A percentile compares a stretch with the other conserved stretches of the same genome.
These are phyloP conservation scores for Drosophila suboccidentalis DNA, from an alignment of 2,888 invertebrate genomes.

Conservation along the genomic window DNA sequence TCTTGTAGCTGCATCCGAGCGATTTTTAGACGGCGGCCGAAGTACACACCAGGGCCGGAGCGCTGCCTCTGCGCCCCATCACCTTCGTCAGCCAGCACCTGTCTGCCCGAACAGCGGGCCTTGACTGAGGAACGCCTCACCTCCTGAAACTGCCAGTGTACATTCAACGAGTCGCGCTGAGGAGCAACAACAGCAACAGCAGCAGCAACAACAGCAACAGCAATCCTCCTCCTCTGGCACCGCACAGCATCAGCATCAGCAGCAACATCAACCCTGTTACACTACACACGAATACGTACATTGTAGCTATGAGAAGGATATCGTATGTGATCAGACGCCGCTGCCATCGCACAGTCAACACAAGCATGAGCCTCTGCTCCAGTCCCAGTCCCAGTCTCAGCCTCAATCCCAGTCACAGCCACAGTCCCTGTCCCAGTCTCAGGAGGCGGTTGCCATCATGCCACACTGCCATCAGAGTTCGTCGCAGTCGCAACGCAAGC, in stretches of 20 bases:
- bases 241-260: slow-evolving; percentile 58
- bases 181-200: slow-evolving; percentile 48
- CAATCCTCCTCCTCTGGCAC: slow-evolving; percentile 38
- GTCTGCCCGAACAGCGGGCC: slow-evolving; percentile 86
- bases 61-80: slow-evolving; percentile 88
- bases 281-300: slow-evolving; percentile 83
- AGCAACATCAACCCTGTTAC: slow-evolving; percentile 58
- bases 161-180: slow-evolving; percentile 77
- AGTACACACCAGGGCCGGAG: slow-evolving; percentile 88
- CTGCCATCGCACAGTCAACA: slow-evolving; percentile 63
- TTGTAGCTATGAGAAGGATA: slow-evolving; percentile 85
- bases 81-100: slow-evolving; percentile 86
- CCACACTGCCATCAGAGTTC: slow-evolving; percentile 71
- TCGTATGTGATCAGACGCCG: slow-evolving; percentile 84
- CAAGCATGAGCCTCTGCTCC: slow-evolving; percentile 56
- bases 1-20: slow-evolving; percentile 92
- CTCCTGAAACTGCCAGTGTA: slow-evolving; percentile 87
- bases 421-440: slow-evolving; percentile 23
- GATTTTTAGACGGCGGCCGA: slow-evolving; percentile 91
- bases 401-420: slow-evolving; percentile 25
- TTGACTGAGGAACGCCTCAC: slow-evolving; percentile 90
- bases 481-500: slow-evolving; percentile 53
- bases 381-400: slow-evolving; percentile 23
- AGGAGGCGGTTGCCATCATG: slow-evolving; percentile 54
- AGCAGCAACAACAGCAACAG: slow-evolving; percentile 31